Percentiles rank a stretch among this genome's conserved stretches.
These are phyloP conservation scores for Cercopithecus mona DNA, from an alignment of 2,113 vertebrate species.

Conservation along the genomic window DNA sequence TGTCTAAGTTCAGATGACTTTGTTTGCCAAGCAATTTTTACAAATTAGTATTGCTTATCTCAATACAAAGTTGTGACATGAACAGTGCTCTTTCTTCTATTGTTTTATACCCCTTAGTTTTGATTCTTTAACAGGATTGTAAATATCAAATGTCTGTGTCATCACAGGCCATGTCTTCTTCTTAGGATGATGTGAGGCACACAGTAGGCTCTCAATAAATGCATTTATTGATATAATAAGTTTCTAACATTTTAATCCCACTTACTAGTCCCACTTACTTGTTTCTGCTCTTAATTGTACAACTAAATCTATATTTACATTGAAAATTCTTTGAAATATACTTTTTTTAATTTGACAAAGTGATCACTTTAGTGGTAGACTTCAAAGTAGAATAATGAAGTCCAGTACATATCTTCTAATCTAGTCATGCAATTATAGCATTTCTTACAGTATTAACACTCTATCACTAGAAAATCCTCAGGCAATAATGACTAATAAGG, in stretches of 20 bases:
- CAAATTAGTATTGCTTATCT: background rate
- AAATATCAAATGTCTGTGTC: background rate
- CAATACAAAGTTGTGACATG: background rate
- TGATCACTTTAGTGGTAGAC: background rate
- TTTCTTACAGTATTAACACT: constrained; percentile 11
- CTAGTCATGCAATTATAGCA: background rate
- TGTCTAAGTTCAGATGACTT: background rate
- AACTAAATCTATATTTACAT: background rate
- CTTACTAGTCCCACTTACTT: background rate
- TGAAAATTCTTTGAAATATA: constrained; percentile 47
- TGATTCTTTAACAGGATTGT: background rate
- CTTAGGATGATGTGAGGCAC: background rate
- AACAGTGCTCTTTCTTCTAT: background rate
- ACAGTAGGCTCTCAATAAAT: background rate
- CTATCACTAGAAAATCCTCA: constrained; percentile 52
- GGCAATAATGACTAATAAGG: constrained; percentile 54
- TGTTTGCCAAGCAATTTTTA: background rate
- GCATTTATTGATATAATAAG: background rate
- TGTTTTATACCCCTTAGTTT: background rate
- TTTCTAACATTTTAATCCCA: background rate
- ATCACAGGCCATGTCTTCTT: background rate
- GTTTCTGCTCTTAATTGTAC: background rate
- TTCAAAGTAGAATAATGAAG: constrained; percentile 59
- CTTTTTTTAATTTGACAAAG: constrained; percentile 25
- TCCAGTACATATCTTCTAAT: constrained; percentile 50